A percentile compares a stretch with the other conserved stretches of the same genome.
Conservation (phyloP, 2,888 invertebrate species). For the Caenorhabditis afra region DNA sequence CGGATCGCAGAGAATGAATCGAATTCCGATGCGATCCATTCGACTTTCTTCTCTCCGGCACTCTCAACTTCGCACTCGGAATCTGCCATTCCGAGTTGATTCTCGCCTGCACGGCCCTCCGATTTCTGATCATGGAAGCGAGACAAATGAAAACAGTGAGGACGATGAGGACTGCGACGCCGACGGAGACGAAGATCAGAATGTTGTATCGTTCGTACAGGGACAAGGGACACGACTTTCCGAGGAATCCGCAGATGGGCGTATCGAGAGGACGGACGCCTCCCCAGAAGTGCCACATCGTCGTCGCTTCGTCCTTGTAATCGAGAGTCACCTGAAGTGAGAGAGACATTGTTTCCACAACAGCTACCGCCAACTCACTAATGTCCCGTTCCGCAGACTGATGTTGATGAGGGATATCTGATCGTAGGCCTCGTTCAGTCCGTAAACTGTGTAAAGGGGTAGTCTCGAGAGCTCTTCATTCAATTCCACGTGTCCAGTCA, state of each 20-base stretch:
- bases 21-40: slow-evolving; percentile 12
- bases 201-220: slow-evolving; percentile 61
- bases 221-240: slow-evolving; percentile 54
- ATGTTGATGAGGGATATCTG: slow-evolving; percentile 55
- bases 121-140: slow-evolving; percentile 16
- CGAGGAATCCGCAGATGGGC: slow-evolving; percentile 64
- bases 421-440: slow-evolving; percentile 44
- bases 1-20: slow-evolving; percentile 26
- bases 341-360: too few species aligned
- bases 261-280: slow-evolving; percentile 42
- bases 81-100: slow-evolving; percentile 66
- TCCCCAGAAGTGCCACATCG: slow-evolving; percentile 39
- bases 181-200: slow-evolving; percentile 48
- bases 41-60: slow-evolving; percentile 32
- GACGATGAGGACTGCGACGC: slow-evolving; percentile 37
- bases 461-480: slow-evolving; percentile 48
- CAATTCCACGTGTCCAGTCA: slow-evolving; percentile 61
- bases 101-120: slow-evolving; percentile 52
- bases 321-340: slow-evolving; percentile 26
- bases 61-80: slow-evolving; percentile 30
- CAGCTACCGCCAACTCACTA: too few species aligned
- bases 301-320: slow-evolving; percentile 17
- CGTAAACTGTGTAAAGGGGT: slow-evolving; percentile 60
- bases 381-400: slow-evolving; percentile 36
- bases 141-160: slow-evolving; percentile 11